Base-by-base conservation (phyloP, 2,797 vertebrate genomes). In the Hapalemur alaotrensis region DNA sequence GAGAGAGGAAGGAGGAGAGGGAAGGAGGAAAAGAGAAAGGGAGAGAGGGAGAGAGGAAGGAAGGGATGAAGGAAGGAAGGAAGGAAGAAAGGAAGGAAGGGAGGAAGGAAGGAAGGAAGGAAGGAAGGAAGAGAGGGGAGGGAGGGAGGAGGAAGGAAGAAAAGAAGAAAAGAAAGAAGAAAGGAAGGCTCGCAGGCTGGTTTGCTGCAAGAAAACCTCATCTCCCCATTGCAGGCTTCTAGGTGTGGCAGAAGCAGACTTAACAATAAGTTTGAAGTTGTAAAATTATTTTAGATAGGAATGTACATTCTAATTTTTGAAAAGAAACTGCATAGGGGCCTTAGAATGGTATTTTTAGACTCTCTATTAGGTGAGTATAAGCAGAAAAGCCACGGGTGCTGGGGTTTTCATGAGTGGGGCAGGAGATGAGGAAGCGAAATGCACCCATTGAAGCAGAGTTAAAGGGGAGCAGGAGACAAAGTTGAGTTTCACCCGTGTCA, bases 21-120 rank as follows among this genome's bases (percentile, higher is more conserved):
- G 4, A 25, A 9, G 25, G 9, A 8, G 5, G 1, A 5, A 17
- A 6, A 3, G 8, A 15, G 32, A 3, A 6, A 13, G 12, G 10
- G 0, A 30, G 5, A 23, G 10, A 30, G 14, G 1, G 0, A 25
- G 8, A 14, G 2, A 52, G 23, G 8, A 15, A 69, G 23, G 3
- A 7, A 61, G 28, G 15, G 4, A 41, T 11, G 1, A 30, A 63
- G 20, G 38, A 22, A 22, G 59, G 38, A 4, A 61, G 41, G 35
- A 12, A 30, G 2, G 17, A 12, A 43, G 7, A 18, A 38, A 54
- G 9, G 8, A 50, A 41, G 30, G 9, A 4, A 32, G 20, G 35
- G 17, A 43, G 13, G 15, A 8, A 17, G 11, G 41, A 32, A 38
- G 2, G 7, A 4, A 15, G 13, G 18, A 0, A 22, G 4, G 18